phyloP scores from a whole-genome alignment of 2,888 invertebrate genomes.

The Catocala sponsa region DNA sequence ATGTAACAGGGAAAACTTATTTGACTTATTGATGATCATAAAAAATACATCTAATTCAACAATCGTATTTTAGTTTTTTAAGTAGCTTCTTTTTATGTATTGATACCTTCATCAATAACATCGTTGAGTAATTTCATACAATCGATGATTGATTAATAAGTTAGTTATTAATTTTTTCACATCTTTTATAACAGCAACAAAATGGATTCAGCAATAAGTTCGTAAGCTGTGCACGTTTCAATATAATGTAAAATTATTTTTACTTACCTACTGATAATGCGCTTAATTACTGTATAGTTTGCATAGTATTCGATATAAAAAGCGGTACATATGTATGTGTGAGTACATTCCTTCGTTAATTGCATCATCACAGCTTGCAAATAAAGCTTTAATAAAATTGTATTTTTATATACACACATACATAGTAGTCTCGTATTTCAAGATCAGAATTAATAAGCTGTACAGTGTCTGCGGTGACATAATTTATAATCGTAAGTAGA shows the following conservation, averaged over 20 bases:
- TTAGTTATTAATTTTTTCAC: constrained; percentile 1
- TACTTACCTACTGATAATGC: background rate
- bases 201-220: constrained; percentile 16
- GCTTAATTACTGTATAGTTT: constrained; percentile 14
- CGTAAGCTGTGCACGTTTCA: constrained; percentile 23
- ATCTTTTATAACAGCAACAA: constrained; percentile 16
- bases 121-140: constrained; percentile 59
- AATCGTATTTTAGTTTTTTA: constrained; percentile 40
- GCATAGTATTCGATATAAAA: background rate
- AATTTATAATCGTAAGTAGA: constrained; percentile 34
- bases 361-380: background rate
- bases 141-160: constrained; percentile 58
- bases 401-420: background rate
- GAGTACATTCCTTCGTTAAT: background rate
- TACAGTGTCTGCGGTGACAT: constrained; percentile 17
- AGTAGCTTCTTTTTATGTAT: constrained; percentile 42
- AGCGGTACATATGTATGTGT: background rate
- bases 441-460: constrained; percentile 18
- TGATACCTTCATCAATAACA: constrained; percentile 34
- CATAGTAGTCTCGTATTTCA: background rate
- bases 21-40: constrained; percentile 57
- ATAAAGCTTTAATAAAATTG: background rate
- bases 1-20: constrained; percentile 62
- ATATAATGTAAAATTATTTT: constrained; percentile 18
- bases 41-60: constrained; percentile 52